Evolutionary conservation across 35 echinoderm and acorn worm genomes (phyloP).

Genomic region (Ophiothrix spiculata): DNA sequence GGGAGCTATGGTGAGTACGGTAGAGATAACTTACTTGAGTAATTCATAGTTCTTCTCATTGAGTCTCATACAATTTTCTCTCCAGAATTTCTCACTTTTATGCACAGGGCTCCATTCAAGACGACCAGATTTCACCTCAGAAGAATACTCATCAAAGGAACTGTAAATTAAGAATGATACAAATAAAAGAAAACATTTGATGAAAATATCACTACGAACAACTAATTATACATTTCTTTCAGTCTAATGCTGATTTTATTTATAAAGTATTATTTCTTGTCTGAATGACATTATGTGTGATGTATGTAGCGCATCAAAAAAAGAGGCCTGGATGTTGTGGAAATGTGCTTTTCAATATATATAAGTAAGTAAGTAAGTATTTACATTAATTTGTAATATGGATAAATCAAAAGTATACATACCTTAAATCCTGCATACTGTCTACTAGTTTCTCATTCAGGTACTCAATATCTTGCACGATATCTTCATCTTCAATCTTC

Average conservation of each 20-base stretch:
- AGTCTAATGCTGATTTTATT: too few species aligned
- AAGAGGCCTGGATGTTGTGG: too few species aligned
- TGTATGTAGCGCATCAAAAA: too few species aligned
- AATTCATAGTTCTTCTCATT: slow-evolving; percentile 99
- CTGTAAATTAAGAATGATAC: slow-evolving; percentile 32
- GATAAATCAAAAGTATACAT: too few species aligned
- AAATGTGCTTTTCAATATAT: too few species aligned
- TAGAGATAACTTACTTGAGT: slow-evolving; percentile 99
- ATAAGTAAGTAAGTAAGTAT: too few species aligned
- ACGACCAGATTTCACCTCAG: slow-evolving; percentile 93
- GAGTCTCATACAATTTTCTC: slow-evolving; percentile 88
- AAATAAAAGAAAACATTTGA: slow-evolving; percentile 29
- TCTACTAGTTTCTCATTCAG: slow-evolving; percentile 71
- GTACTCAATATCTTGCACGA: slow-evolving; percentile 85
- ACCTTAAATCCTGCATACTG: slow-evolving; percentile 96
- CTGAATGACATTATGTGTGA: too few species aligned
- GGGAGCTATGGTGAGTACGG: too few species aligned
- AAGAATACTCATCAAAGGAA: slow-evolving; percentile 99
- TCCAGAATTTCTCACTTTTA: slow-evolving; percentile 99
- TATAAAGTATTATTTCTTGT: too few species aligned
- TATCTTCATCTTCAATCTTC: slow-evolving; percentile 97
- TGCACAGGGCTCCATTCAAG: slow-evolving; percentile 99
- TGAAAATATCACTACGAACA: too few species aligned
- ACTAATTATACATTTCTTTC: too few species aligned
- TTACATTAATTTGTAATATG: too few species aligned